Evolutionary conservation across 1,140 invertebrate genomes (phyloP), one percentile per base, ranked within the genome.

Genomic region (Sycophaga agraensis): DNA sequence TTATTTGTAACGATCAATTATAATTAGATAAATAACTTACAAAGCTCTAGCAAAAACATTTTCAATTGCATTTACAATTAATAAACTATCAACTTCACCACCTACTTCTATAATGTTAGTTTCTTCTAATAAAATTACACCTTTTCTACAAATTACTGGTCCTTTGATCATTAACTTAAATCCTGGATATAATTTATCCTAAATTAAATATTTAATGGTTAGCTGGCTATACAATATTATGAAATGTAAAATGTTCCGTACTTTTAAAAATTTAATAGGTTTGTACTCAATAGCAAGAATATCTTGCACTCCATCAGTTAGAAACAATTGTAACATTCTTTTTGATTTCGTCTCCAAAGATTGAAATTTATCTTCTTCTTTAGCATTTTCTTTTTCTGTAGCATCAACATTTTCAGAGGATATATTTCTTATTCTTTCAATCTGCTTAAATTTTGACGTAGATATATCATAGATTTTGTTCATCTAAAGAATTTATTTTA

Each of bases 221-320:
- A 49, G 24, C 6, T 34, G 34, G 53, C 40, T 40, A 55, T 39
- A 56, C 21, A 28, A 22, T 31, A 39, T 17, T 35, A 34, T 31
- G 28, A 26, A 57, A 48, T 49, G n/a, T 7, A 45, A 11, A 34
- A 46, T 67, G 78, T 75, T 88, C 76, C 54, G 84, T 65, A 85
- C 78, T 68, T 82, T 84, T 9, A 93, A 74, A 60, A 81, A 78
- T 49, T 78, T 72, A 66, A 92, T 87, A 0, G 84, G 81, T 66
- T 81, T 84, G 69, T 91, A 88, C 75, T 94, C 92, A 73, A 93
- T 88, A 1, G 84, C 92, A 55, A 80, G 78, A 24, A 93, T 68
- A 65, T 86, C 79, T 70, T 88, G 86, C 2, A 84, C 78, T 12
- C 91, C 92, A 84, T 94, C 91, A 19, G 90, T 92, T 54, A 93